A percentile compares a stretch with the other conserved stretches of the same genome.
phyloP scores from a whole-genome alignment of 2,113 vertebrate genomes.

The Platycercus adscitus region DNA sequence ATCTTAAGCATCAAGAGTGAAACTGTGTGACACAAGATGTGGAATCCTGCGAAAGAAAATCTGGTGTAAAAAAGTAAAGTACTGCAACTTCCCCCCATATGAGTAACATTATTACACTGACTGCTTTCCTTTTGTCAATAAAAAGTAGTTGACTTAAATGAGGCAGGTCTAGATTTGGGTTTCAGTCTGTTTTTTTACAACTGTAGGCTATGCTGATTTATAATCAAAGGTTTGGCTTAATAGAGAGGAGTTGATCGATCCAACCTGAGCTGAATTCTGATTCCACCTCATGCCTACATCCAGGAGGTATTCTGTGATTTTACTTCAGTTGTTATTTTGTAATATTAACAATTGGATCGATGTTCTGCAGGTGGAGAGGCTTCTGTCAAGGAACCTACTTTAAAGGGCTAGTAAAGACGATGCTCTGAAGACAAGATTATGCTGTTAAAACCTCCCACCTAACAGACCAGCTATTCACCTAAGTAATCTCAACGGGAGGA shows the following conservation, averaged over 20 bases:
- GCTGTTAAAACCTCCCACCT: background rate
- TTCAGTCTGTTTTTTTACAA: background rate
- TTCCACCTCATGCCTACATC: background rate
- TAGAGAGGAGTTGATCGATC: background rate
- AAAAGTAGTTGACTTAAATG: background rate
- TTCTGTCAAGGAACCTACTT: background rate
- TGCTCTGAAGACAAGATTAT: background rate
- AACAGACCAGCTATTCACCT: background rate
- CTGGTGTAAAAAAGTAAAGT: background rate
- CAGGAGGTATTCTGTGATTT: background rate
- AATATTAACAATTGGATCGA: background rate
- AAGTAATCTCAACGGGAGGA: background rate
- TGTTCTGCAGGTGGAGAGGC: background rate
- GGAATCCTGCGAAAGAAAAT: constrained; percentile 42
- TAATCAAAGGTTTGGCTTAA: background rate
- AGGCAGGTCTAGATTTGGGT: background rate
- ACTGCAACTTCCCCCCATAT: background rate
- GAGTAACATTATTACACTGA: background rate
- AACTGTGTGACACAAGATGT: background rate
- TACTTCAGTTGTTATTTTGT: background rate
- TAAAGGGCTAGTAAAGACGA: background rate
- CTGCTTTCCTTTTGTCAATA: background rate
- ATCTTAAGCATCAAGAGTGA: background rate
- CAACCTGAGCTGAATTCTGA: background rate
- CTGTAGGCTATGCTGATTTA: background rate